Evolutionary conservation across 30 jellyfish, hydroid and myxozoan genomes (phyloP).

Genomic region (Chironex yamaguchii): DNA sequence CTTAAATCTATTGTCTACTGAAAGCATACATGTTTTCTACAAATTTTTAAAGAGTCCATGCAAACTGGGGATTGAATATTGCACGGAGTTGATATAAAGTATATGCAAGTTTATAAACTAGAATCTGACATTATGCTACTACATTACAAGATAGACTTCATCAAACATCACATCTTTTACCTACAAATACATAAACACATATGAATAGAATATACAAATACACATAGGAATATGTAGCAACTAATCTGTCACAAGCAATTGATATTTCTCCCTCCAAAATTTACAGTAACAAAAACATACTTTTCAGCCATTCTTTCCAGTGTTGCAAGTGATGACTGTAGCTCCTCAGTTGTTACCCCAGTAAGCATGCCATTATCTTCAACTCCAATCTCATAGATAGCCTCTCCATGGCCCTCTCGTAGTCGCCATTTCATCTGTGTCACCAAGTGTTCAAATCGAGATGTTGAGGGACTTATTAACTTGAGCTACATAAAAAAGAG

Average conservation of each 20-base stretch:
- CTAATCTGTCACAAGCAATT: not conserved
- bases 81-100: too few species aligned
- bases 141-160: too few species aligned
- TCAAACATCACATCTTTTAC: not conserved
- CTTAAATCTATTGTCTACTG: too few species aligned
- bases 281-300: constrained; percentile 43
- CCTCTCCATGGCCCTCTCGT: constrained; percentile 95
- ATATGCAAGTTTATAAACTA: too few species aligned
- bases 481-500: constrained; percentile 80
- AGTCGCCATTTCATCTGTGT: constrained; percentile 99
- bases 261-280: not conserved
- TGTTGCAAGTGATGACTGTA: constrained; percentile 86
- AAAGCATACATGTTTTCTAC: too few species aligned
- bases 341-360: constrained; percentile 89
- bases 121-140: too few species aligned
- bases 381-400: constrained; percentile 97
- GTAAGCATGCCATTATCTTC: constrained; percentile 90
- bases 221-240: not conserved
- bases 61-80: too few species aligned
- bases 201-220: not conserved
- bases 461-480: constrained; percentile 83
- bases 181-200: not conserved
- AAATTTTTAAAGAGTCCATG: too few species aligned
- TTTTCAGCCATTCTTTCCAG: constrained; percentile 74
- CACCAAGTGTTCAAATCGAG: constrained; percentile 87